Percentiles rank a stretch among this genome's conserved stretches.
Conservation (phyloP, 2,113 vertebrate genomes). For the Xenotilapia longispinis region DNA sequence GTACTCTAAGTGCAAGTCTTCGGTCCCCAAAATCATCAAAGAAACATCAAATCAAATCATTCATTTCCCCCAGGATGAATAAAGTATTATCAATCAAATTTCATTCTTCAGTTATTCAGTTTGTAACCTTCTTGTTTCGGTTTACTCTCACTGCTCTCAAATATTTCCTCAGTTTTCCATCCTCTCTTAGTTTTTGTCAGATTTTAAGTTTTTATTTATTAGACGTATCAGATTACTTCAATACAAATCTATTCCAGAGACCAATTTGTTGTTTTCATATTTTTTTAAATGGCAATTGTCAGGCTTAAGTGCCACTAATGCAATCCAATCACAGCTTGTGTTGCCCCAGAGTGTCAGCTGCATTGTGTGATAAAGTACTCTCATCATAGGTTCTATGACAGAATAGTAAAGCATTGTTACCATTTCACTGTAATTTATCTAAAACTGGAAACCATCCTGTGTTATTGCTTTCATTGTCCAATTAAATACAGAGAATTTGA, state of each 20-base stretch:
- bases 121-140: neutral
- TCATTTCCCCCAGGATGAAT: neutral
- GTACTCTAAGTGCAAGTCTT: neutral
- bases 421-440: neutral
- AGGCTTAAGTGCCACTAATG: neutral
- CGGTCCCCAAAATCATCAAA: neutral
- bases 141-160: neutral
- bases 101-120: neutral
- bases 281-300: neutral
- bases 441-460: neutral
- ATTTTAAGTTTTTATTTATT: neutral
- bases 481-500: neutral
- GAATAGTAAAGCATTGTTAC: neutral
- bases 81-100: neutral
- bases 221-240: neutral
- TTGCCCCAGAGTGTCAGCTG: neutral
- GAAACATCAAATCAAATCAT: neutral
- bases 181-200: neutral
- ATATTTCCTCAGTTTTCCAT: neutral
- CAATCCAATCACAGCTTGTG: neutral
- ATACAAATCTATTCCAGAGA: neutral
- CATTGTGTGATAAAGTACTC: neutral
- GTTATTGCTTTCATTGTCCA: neutral
- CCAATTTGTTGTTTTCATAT: neutral
- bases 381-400: neutral